A percentile compares a stretch with the other conserved stretches of the same genome.
These are phyloP conservation scores for Ctenodactylus gundi DNA, from an alignment of 2,113 vertebrate genomes.

Conservation along the genomic window DNA sequence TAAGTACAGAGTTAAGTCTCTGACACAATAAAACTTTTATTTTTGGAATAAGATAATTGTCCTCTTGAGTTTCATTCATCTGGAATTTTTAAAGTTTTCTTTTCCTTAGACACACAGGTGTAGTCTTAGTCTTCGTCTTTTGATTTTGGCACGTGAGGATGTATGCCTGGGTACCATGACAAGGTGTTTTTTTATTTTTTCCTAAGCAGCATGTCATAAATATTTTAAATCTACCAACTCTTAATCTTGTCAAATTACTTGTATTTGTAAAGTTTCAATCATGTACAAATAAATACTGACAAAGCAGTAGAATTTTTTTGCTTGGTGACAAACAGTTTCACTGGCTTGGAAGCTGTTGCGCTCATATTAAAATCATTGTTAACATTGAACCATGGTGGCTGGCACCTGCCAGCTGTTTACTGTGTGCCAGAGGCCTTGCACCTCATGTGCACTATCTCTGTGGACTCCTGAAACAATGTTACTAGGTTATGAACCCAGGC, in stretches of 20 bases:
- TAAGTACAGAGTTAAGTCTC: background rate
- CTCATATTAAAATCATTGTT: background rate
- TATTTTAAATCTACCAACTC: background rate
- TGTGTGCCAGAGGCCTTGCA: background rate
- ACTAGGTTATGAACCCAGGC: background rate
- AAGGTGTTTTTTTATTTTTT: background rate
- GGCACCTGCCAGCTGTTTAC: background rate
- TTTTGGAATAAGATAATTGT: background rate
- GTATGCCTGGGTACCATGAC: background rate
- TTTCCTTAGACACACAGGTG: background rate
- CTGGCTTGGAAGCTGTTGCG: background rate
- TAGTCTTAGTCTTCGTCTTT: background rate
- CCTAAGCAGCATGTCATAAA: background rate
- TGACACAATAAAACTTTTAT: background rate
- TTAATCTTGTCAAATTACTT: slow-evolving; percentile 28
- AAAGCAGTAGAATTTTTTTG: background rate
- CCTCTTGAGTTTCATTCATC: background rate
- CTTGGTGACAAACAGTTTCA: background rate
- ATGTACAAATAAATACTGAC: background rate
- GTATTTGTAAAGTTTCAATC: background rate
- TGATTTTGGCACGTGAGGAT: background rate
- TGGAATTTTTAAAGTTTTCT: background rate
- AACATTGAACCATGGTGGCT: background rate
- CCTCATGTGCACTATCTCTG: background rate
- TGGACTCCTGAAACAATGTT: background rate